Base-by-base conservation (phyloP, 92 coral and sea anemone species). In the Phenganax subtilis region DNA sequence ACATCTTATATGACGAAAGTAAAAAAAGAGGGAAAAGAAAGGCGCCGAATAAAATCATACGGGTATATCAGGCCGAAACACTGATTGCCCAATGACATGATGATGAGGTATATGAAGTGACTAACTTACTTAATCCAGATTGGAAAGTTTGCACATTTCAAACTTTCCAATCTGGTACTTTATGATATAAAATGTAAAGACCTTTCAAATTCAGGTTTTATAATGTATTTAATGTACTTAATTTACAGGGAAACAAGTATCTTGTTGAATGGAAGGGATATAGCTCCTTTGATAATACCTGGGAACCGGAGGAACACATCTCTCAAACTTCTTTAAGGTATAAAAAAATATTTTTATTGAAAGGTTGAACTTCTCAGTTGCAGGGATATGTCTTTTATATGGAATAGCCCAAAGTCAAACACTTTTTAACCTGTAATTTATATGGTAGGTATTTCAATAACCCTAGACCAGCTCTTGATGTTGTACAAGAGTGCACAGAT, bases 361-460 rank as follows among this genome's bases (percentile, higher is more conserved):
- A 64, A 44, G 17, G 30, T 64, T 62, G 69, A 62, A 17, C 25
- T 20, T 20, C 47, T 37, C 47, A 37, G 47, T 37, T 37, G 47
- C 3, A 5, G 47, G 47, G 47, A 37, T 37, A 37, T 37, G 47
- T 37, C 47, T 37, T 37, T 37, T 37, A 37, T 37, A 37, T 37
- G 5, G 47, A 37, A 37, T 37, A 37, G 47, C 47, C 47, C 3
- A 37, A 1, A 37, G 47, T 20, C 2, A 17, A 64, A 12, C 70
- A 12, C 30, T 20, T 64, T 16, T 64, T 28, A 10, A 64, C 37
- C 1, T 64, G 17, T 64, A 5, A 6, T 20, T 30, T 44, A 17
- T 20, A 64, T 15, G 70, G 47, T 73, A 73, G 59, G 44, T 51
- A 73, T 73, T 73, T 73, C 54, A 30, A 73, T 57, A 54, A 73